A percentile compares a stretch with the other conserved stretches of the same genome.
Evolutionary conservation across 1,140 invertebrate species (phyloP).

Genomic region (Meloidogyne exigua): DNA sequence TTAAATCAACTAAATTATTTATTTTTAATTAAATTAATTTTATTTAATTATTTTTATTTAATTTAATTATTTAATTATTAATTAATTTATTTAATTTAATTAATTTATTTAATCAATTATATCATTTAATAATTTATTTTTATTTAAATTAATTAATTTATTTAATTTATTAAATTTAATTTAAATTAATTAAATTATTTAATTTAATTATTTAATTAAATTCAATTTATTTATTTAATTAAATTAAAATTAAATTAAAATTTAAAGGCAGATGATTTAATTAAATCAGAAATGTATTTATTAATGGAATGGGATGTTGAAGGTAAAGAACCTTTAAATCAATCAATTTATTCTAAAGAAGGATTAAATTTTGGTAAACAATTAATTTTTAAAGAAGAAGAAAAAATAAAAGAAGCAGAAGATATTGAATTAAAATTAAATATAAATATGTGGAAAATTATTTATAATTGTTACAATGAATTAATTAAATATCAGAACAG

Average conservation of each 20-base stretch:
- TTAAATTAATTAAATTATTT: neutral
- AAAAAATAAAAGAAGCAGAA: slow-evolving; percentile 21
- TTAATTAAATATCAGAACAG: slow-evolving; percentile 52
- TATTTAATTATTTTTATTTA: neutral
- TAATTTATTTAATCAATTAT: neutral
- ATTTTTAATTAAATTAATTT: neutral
- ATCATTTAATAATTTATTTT: neutral
- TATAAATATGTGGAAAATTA: slow-evolving; percentile 51
- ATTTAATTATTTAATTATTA: no score
- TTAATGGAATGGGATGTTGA: slow-evolving; percentile 58
- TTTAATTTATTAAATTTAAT: neutral
- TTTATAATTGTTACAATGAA: slow-evolving; percentile 52
- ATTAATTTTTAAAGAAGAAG: slow-evolving; percentile 42
- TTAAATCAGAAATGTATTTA: slow-evolving; percentile 85
- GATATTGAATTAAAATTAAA: slow-evolving; percentile 33
- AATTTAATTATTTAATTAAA: neutral
- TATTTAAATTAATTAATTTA: neutral
- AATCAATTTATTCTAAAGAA: slow-evolving; percentile 32
- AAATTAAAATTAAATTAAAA: neutral
- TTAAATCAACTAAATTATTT: no score
- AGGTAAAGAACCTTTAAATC: slow-evolving; percentile 29
- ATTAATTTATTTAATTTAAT: no score
- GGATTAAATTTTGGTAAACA: slow-evolving; percentile 41
- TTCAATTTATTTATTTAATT: neutral
- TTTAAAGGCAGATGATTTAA: slow-evolving; percentile 84